Percentiles rank a stretch among this genome's conserved stretches.
Evolutionary conservation across 2,797 vertebrate genomes (phyloP).

Genomic region (Ibycter americanus): DNA sequence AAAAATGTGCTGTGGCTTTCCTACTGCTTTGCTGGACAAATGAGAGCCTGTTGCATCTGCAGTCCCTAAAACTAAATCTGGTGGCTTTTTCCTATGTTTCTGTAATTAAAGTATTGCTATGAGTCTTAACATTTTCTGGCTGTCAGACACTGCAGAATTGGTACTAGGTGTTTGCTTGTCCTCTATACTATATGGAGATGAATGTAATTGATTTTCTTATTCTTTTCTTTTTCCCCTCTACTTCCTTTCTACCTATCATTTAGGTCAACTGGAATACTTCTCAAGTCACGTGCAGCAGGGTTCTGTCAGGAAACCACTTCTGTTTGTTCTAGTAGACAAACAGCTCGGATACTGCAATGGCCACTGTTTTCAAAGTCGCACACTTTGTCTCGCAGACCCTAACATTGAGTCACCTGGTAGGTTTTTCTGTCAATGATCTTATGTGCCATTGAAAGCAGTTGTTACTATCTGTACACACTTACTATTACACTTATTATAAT

Average conservation of each 20-base stretch:
- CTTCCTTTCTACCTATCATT: not conserved
- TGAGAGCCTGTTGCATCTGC: not conserved
- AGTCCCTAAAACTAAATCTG: not conserved
- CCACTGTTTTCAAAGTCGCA: not conserved
- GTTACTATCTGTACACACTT: not conserved
- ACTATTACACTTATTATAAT: not conserved
- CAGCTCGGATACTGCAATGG: constrained; percentile 36
- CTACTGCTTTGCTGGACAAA: not conserved
- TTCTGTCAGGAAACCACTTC: not conserved
- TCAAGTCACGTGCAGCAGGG: not conserved
- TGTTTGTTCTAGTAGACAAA: not conserved
- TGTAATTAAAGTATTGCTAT: not conserved
- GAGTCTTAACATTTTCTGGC: not conserved
- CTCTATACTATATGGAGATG: rapidly evolving
- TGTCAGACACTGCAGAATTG: not conserved
- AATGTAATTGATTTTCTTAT: not conserved
- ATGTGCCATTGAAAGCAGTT: not conserved
- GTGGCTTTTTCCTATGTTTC: not conserved
- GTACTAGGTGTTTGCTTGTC: not conserved
- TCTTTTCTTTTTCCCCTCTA: not conserved
- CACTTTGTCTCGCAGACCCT: not conserved
- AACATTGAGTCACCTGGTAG: not conserved
- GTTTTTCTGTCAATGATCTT: not conserved
- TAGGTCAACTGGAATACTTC: constrained; percentile 32
- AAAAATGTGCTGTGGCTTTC: not conserved